These are phyloP conservation scores for Phacellophora camtschatica DNA, from an alignment of 30 jellyfish, hydroid and myxozoan species.

Conservation along the genomic window DNA sequence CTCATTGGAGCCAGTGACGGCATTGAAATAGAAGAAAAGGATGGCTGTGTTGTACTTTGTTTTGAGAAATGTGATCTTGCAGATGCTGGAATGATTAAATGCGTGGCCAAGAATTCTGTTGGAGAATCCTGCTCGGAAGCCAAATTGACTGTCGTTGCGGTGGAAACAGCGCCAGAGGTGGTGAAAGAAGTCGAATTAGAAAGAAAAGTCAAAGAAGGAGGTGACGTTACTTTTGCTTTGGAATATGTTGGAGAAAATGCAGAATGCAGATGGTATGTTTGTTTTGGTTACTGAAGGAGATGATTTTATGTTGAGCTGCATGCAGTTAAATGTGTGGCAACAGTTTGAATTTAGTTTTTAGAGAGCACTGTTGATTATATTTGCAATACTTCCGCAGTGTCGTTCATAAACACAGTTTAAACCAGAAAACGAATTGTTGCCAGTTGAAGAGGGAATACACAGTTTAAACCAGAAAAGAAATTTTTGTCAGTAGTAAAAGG, in stretches of 20 bases:
- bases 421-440: too few species aligned
- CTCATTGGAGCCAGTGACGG: slow-evolving; percentile 22
- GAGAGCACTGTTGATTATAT: too few species aligned
- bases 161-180: slow-evolving; percentile 9
- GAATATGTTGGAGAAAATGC: slow-evolving; percentile 47
- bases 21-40: slow-evolving; percentile 29
- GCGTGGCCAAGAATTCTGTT: slow-evolving; percentile 59
- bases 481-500: too few species aligned
- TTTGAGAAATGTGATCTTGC: slow-evolving; percentile 56
- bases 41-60: slow-evolving; percentile 5
- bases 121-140: slow-evolving; percentile 73
- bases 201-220: slow-evolving; percentile 67
- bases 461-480: too few species aligned
- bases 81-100: slow-evolving; percentile 66
- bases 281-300: too few species aligned
- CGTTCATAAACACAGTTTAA: too few species aligned
- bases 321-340: too few species aligned
- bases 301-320: too few species aligned
- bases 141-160: slow-evolving; percentile 7
- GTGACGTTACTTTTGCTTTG: slow-evolving; percentile 50
- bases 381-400: too few species aligned
- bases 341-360: too few species aligned
- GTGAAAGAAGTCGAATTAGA: slow-evolving; percentile 28
- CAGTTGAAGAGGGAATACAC: too few species aligned
- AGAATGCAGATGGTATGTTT: slow-evolving; percentile 36